Evolutionary conservation across 30 jellyfish, hydroid and myxozoan species (phyloP).

Genomic region (Sanderia malayensis): DNA sequence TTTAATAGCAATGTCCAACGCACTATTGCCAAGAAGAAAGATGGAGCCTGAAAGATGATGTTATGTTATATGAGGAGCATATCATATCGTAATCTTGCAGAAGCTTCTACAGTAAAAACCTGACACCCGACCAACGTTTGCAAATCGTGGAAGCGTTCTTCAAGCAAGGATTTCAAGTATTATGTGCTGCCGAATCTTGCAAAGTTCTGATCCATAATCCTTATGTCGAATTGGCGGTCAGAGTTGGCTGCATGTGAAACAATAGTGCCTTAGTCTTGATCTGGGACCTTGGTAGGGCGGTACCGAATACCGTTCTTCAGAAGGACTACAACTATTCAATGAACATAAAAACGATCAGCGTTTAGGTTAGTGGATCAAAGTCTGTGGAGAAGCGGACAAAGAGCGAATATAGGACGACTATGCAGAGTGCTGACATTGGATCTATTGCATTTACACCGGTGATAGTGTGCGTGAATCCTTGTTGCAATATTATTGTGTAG

Average conservation of each 20-base stretch:
- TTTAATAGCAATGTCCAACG: no score
- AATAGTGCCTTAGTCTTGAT: background rate
- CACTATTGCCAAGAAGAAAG: no score
- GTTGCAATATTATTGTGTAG: background rate
- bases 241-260: background rate
- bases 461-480: background rate
- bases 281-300: constrained; percentile 1
- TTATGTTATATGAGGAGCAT: no score
- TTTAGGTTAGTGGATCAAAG: constrained; percentile 3
- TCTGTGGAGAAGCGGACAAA: background rate
- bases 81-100: no score
- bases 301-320: background rate
- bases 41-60: no score
- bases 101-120: constrained; percentile 8
- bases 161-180: constrained; percentile 2
- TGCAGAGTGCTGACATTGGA: constrained; percentile 7
- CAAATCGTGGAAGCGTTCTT: background rate
- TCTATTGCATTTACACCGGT: constrained; percentile 12
- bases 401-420: background rate
- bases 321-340: background rate
- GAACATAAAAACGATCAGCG: constrained; percentile 6
- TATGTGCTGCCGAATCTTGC: constrained; percentile 3
- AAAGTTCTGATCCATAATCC: constrained; percentile 2
- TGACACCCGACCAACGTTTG: background rate
- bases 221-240: background rate